Evolutionary conservation across 1,140 invertebrate genomes (phyloP), one percentile per base, ranked within the genome.

Genomic region (Oreohelix idahoensis): DNA sequence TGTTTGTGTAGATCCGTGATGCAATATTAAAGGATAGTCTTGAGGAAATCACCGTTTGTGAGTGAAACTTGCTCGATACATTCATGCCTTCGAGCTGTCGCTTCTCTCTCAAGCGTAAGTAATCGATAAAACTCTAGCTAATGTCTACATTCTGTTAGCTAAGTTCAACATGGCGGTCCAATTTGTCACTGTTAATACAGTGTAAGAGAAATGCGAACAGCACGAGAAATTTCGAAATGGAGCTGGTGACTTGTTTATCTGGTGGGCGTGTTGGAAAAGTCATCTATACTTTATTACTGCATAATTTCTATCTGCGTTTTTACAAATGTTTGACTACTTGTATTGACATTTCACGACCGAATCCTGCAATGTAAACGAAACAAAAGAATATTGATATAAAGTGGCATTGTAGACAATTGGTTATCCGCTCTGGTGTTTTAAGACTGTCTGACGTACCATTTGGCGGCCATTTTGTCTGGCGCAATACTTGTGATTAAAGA

Each of bases 311-410:
- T 23, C 4, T 23, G 23, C 53, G 53, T 23, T 58, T 5, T 58
- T 20, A 49, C 23, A 23, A 10, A 58, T 58, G 1, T 58, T 20
- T 58, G 15, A 58, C 17, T 58, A 4, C 1, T 58, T 58, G 2
- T 58, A 58, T 58, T 58, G 53, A 58, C 53, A 58, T 58, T 58
- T 58, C 53, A 58, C 53, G 53, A 58, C 15, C 53, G 20, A n/a
- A 2, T 11, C 17, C 20, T 58, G 10, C 53, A 20, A 58, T 20
- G 53, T 58, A 23, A n/a, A 11, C 10, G 23, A 23, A 20, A 58
- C 26, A 58, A n/a, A 23, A 10, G 1, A 58, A 15, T 20, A 58
- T 20, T 58, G 45, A 58, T 23, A 58, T 58, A 11, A 58, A 58
- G 4, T 58, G 53, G 10, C 4, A 23, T 58, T 58, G 20, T 20